A percentile compares a stretch with the other conserved stretches of the same genome.
Evolutionary conservation across 1,140 invertebrate genomes (phyloP).

Genomic region (Agrypnia vestita): DNA sequence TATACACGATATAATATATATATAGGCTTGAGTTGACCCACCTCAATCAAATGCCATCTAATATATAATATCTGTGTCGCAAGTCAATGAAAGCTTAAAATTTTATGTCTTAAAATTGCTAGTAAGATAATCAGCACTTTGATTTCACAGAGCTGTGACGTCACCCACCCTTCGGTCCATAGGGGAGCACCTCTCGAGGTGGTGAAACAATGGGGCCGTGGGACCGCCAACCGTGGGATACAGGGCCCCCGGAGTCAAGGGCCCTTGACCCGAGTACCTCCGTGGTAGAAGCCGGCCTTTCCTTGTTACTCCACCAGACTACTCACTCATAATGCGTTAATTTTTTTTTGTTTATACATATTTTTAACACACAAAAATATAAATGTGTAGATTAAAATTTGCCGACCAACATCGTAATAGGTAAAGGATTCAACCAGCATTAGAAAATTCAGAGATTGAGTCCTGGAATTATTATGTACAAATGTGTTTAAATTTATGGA

Average conservation of each 20-base stretch:
- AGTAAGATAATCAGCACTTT: too few relatives aligned
- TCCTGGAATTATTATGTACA: too few relatives aligned
- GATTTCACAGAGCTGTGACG: conserved; percentile 14
- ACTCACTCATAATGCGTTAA: too few relatives aligned
- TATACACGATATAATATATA: too few relatives aligned
- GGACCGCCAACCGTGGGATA: conserved; percentile 60
- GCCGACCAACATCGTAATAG: too few relatives aligned
- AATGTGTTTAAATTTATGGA: too few relatives aligned
- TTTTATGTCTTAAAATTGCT: background rate
- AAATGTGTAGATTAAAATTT: too few relatives aligned
- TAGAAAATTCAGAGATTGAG: too few relatives aligned
- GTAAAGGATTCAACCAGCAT: too few relatives aligned
- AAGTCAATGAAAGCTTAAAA: background rate
- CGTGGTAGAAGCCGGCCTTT: conserved; percentile 1
- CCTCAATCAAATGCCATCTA: background rate
- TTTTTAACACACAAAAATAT: too few relatives aligned
- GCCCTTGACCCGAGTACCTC: conserved; percentile 16
- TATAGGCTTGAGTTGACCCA: too few relatives aligned
- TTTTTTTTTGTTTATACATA: too few relatives aligned
- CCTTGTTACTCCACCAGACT: background rate
- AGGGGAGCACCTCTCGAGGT: conserved; percentile 20
- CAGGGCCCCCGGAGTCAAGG: conserved; percentile 52
- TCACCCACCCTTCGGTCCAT: conserved; percentile 24
- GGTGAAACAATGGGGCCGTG: conserved; percentile 57
- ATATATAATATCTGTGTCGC: background rate